These are phyloP conservation scores for Ophion ventricosus DNA, from an alignment of 2,888 invertebrate species.

Conservation along the genomic window DNA sequence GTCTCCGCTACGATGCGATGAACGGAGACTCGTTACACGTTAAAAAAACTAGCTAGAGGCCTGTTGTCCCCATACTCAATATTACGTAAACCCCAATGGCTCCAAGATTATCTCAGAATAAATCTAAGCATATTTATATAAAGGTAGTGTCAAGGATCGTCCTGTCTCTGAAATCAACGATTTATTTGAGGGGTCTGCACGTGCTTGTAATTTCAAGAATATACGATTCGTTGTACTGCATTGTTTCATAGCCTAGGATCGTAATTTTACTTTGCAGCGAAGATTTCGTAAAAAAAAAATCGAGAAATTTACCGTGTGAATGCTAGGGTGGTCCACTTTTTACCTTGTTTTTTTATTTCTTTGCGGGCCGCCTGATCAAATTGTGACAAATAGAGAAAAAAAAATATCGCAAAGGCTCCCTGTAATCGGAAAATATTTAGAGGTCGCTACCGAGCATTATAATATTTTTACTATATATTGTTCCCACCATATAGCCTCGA, in stretches of 20 bases:
- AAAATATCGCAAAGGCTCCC: too few species aligned
- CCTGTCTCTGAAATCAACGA: not conserved
- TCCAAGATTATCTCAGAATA: not conserved
- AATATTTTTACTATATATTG: too few species aligned
- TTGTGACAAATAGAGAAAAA: too few species aligned
- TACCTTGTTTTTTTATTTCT: not conserved
- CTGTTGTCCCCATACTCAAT: too few species aligned
- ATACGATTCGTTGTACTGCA: not conserved
- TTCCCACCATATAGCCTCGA: too few species aligned
- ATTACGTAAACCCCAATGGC: not conserved
- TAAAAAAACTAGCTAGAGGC: not conserved
- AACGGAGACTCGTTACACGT: slow-evolving; percentile 28
- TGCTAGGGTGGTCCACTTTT: not conserved
- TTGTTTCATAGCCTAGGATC: not conserved
- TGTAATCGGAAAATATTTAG: too few species aligned
- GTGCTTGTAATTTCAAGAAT: not conserved
- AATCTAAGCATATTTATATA: not conserved
- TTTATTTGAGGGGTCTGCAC: not conserved
- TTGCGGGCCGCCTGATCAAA: too few species aligned
- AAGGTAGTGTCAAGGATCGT: not conserved
- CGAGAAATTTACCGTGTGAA: not conserved
- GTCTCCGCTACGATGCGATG: not conserved
- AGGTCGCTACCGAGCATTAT: too few species aligned
- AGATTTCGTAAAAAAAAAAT: not conserved
- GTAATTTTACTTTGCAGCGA: not conserved